These are phyloP conservation scores for Sciurus carolinensis DNA, from an alignment of 2,797 vertebrate genomes.

Conservation along the genomic window DNA sequence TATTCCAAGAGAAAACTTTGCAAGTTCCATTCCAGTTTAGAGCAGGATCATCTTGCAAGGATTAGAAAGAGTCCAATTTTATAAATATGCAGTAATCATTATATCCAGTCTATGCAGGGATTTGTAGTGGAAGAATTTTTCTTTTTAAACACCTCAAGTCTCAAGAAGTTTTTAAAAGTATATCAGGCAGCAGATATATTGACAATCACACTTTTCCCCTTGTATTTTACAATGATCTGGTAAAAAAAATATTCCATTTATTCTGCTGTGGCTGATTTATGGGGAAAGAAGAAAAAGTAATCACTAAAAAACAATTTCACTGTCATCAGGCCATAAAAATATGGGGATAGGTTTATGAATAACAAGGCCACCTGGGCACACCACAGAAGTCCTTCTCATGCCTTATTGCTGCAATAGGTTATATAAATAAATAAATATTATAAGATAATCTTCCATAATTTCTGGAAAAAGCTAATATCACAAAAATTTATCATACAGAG, in stretches of 20 bases:
- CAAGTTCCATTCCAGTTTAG: not conserved
- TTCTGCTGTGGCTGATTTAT: not conserved
- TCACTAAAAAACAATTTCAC: not conserved
- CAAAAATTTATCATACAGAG: not conserved
- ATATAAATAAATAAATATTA: not conserved
- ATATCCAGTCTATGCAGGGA: not conserved
- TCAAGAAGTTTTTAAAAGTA: slow-evolving; percentile 14
- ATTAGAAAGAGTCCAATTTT: slow-evolving; percentile 19
- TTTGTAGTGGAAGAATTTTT: not conserved
- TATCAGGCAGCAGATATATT: not conserved
- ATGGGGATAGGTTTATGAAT: not conserved
- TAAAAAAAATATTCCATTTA: not conserved
- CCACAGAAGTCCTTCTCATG: not conserved
- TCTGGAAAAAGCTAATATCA: not conserved
- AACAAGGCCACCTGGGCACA: not conserved
- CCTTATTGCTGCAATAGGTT: not conserved
- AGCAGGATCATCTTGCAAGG: not conserved
- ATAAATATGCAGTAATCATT: not conserved
- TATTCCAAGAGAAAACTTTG: not conserved
- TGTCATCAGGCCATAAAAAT: not conserved
- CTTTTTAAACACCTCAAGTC: not conserved
- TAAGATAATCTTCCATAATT: not conserved
- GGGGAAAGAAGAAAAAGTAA: not conserved
- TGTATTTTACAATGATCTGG: not conserved
- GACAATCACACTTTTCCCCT: not conserved